Base-by-base conservation (phyloP, 2,797 vertebrate genomes). In the Sparus aurata region DNA sequence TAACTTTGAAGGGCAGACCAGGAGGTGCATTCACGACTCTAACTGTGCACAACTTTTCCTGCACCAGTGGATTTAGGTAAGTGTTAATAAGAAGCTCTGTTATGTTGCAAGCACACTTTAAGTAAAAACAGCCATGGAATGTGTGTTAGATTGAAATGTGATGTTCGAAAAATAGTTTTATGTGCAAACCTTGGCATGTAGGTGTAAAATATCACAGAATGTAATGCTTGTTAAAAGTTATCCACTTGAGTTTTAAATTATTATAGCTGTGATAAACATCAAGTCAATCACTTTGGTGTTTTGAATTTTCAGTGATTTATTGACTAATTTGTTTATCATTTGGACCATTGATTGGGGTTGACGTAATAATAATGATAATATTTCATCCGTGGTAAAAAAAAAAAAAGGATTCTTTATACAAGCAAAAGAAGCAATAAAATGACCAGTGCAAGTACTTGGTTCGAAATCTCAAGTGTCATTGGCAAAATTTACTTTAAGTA, bases 21-120 rank as follows among this genome's bases (percentile, higher is more conserved):
- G 8, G 23, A 60, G 5, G 49, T 50, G 30, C 1, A 12, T 53
- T 75, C 17, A 38, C 18, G 0, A 4, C 10, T 17, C 27, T n/a
- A 62, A 17, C 62, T 22, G 13, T 53, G 52, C 11, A 18, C 23
- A 70, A 38, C n/a, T 38, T 30, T 47, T 41, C 13, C 10, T 63
- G 47, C n/a, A n/a, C 13, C 25, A 13, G 41, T 54, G 38, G 43
- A 80, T 72, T 64, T 54, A 13, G 80, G 85, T 91, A 80, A 89
- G 88, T 75, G 50, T 76, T 62, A 13, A 52, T 73, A 17, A 64
- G 54, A 67, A 69, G 1, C 17, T 49, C 1, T 68, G 0, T 60
- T 43, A n/a, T 4, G 0, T 30, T 30, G 30, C 3, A 3, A 47
- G 22, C 12, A 62, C 12, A 25, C 4, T 1, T 63, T 6, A 46